These are phyloP conservation scores for Sibirionetta formosa DNA, from an alignment of 2,797 vertebrate genomes.

Conservation along the genomic window DNA sequence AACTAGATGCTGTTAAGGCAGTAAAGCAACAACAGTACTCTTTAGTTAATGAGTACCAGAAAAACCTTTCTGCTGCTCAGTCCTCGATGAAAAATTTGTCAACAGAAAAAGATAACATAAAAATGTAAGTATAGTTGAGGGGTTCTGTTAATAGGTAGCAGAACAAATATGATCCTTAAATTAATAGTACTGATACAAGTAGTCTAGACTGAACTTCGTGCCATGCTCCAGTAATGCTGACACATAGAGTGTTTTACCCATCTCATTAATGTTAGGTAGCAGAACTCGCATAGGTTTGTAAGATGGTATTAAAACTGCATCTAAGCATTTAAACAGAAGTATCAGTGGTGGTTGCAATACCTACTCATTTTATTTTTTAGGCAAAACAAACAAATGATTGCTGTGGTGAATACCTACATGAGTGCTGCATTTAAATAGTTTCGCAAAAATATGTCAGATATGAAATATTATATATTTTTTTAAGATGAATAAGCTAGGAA, in stretches of 20 bases:
- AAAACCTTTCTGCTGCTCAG: conserved; percentile 76
- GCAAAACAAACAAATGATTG: not conserved
- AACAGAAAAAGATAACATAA: conserved; percentile 85
- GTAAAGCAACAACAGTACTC: conserved; percentile 84
- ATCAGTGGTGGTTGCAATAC: not conserved
- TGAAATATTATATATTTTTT: not conserved
- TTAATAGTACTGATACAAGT: not conserved
- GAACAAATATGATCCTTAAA: not conserved
- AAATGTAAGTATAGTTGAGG: conserved; percentile 84
- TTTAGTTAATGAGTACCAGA: conserved; percentile 85
- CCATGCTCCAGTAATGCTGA: not conserved
- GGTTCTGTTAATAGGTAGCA: not conserved
- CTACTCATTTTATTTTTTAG: not conserved
- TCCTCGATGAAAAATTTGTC: conserved; percentile 80
- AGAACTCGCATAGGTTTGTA: not conserved
- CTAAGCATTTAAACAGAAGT: not conserved
- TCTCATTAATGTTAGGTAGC: not conserved
- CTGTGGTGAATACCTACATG: not conserved
- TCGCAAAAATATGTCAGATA: not conserved
- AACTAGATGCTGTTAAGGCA: conserved; percentile 82
- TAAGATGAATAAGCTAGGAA: not conserved
- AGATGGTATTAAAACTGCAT: not conserved
- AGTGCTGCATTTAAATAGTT: not conserved
- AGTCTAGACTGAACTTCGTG: fast-evolving
- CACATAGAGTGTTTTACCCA: not conserved